Percentiles rank a stretch among this genome's conserved stretches.
These are phyloP conservation scores for Drosophila sp. DNA, from an alignment of 1,140 invertebrate species.

Conservation along the genomic window DNA sequence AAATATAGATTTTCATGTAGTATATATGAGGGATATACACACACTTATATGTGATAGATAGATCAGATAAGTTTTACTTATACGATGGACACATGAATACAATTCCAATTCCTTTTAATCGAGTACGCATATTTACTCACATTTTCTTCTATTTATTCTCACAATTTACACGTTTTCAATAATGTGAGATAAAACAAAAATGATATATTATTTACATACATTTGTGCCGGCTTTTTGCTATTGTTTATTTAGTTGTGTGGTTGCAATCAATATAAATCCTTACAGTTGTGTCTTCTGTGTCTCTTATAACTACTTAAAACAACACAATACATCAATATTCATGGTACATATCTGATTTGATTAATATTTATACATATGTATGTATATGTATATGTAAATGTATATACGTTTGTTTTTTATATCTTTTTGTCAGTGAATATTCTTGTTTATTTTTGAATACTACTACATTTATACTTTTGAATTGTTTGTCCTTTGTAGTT, in stretches of 20 bases:
- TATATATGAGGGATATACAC: slow-evolving; percentile 18
- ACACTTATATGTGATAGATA: slow-evolving; percentile 28
- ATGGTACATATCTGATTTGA: slow-evolving; percentile 17
- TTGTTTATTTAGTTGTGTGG: not conserved
- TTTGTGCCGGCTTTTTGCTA: not conserved
- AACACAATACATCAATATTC: slow-evolving; percentile 40
- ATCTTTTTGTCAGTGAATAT: not conserved
- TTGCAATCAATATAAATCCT: slow-evolving; percentile 16
- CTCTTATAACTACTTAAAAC: slow-evolving; percentile 28
- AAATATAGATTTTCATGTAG: slow-evolving; percentile 36
- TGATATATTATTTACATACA: slow-evolving; percentile 4
- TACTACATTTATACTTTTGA: slow-evolving; percentile 27
- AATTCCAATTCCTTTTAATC: slow-evolving; percentile 18
- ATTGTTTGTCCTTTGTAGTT: slow-evolving; percentile 12
- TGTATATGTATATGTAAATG: not conserved
- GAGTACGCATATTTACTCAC: not conserved
- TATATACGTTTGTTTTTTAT: slow-evolving; percentile 9
- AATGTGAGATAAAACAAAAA: not conserved
- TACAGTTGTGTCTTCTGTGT: slow-evolving; percentile 21
- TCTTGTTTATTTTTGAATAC: slow-evolving; percentile 16
- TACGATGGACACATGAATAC: not conserved
- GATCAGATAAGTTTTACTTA: slow-evolving; percentile 2
- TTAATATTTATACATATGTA: not conserved
- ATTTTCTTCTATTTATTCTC: too few species aligned
- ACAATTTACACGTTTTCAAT: too few species aligned